Evolutionary conservation across 2,797 vertebrate genomes (phyloP).

Genomic region (Gymnoscopelus braueri): DNA sequence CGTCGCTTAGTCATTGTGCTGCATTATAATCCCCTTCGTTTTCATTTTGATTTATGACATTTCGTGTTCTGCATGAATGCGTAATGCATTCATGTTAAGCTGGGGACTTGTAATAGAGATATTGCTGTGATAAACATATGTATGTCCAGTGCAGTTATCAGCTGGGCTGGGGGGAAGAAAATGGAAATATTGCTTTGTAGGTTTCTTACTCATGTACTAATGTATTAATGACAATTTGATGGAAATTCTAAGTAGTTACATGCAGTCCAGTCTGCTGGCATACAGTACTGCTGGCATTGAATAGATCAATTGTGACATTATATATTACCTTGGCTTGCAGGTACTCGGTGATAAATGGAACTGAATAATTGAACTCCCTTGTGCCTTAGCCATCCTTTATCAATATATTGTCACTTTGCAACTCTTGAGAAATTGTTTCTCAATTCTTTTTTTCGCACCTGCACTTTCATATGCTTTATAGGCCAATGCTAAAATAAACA

Average conservation of each 20-base stretch:
- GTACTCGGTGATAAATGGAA: constrained; percentile 58
- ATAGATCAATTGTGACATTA: constrained; percentile 58
- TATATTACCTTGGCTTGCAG: constrained; percentile 46
- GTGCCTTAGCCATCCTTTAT: constrained; percentile 39
- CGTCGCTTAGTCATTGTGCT: constrained; percentile 57
- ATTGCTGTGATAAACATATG: constrained; percentile 78
- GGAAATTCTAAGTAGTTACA: constrained; percentile 28
- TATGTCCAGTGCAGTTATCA: constrained; percentile 42
- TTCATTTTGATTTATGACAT: constrained; percentile 89
- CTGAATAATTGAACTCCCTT: constrained; percentile 54
- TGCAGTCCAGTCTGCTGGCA: constrained; percentile 15
- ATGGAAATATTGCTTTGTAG: constrained; percentile 5
- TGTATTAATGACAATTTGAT: constrained; percentile 50
- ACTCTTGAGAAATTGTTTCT: background rate
- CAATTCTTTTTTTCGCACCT: constrained; percentile 4
- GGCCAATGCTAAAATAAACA: too few species aligned
- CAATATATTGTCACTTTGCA: constrained; percentile 35
- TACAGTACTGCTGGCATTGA: constrained; percentile 44
- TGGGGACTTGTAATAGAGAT: constrained; percentile 83
- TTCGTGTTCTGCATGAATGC: constrained; percentile 85
- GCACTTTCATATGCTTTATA: constrained; percentile 8
- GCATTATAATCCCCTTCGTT: constrained; percentile 66
- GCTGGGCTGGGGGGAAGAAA: constrained; percentile 13
- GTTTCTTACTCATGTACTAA: constrained; percentile 20
- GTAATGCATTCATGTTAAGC: constrained; percentile 77